These are phyloP conservation scores for Chrysina gloriosa DNA, from an alignment of 2,888 invertebrate genomes.

Conservation along the genomic window DNA sequence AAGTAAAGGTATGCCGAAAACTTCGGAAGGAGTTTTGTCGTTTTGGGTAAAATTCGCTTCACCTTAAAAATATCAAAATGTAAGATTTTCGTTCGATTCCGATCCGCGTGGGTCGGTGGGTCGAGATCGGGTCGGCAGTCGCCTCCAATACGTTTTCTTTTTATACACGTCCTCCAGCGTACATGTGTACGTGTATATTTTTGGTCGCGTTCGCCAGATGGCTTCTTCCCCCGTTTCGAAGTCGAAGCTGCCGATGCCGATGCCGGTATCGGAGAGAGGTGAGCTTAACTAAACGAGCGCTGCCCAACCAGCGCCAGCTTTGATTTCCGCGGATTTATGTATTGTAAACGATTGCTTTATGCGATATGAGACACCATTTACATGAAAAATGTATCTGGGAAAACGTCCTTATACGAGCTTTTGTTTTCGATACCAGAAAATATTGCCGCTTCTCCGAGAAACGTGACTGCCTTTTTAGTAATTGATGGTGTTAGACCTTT, in stretches of 20 bases:
- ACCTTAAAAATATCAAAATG: too few species aligned
- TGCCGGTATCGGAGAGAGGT: constrained; percentile 47
- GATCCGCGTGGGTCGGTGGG: not conserved
- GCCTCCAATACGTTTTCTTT: constrained; percentile 33
- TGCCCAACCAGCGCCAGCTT: constrained; percentile 59
- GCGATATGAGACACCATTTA: constrained; percentile 68
- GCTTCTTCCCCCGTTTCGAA: constrained; percentile 51
- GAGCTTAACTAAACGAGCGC: constrained; percentile 63
- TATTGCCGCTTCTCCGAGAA: constrained; percentile 62
- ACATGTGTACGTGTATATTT: constrained; percentile 40
- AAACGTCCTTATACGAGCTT: constrained; percentile 65
- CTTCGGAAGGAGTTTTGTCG: too few species aligned
- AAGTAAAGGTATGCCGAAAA: too few species aligned
- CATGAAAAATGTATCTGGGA: constrained; percentile 67
- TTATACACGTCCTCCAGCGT: constrained; percentile 22
- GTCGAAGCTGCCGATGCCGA: not conserved
- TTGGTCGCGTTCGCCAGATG: constrained; percentile 56
- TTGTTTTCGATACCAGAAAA: constrained; percentile 67
- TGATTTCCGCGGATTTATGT: constrained; percentile 67
- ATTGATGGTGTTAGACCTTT: constrained; percentile 61
- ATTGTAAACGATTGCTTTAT: constrained; percentile 68
- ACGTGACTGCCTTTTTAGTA: constrained; percentile 65
- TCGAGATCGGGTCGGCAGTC: constrained; percentile 15
- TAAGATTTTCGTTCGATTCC: not conserved
- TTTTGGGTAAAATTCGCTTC: too few species aligned